Evolutionary conservation across 1,140 invertebrate genomes (phyloP).

Genomic region (Drosophila pallidifrons): DNA sequence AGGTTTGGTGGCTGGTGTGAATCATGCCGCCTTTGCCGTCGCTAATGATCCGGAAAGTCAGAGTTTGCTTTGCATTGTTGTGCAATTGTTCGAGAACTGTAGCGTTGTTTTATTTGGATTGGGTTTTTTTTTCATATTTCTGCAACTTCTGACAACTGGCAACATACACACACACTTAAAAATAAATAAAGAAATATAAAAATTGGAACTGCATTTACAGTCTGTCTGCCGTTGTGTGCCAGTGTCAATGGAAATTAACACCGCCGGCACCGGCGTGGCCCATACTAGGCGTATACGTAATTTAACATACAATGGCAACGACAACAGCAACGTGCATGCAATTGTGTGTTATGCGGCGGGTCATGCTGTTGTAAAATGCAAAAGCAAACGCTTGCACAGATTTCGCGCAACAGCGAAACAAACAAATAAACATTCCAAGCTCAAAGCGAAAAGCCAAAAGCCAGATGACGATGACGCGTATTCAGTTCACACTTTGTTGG

Average conservation of each 20-base stretch:
- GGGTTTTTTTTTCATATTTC: constrained; percentile 53
- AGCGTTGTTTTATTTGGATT: constrained; percentile 28
- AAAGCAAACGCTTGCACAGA: constrained; percentile 58
- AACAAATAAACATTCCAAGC: constrained; percentile 43
- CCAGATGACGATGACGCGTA: constrained; percentile 57
- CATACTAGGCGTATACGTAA: constrained; percentile 74
- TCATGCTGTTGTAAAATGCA: constrained; percentile 59
- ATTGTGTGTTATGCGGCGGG: constrained; percentile 62
- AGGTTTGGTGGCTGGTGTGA: constrained; percentile 53
- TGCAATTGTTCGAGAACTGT: constrained; percentile 67
- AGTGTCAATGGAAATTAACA: constrained; percentile 83
- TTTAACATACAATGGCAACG: constrained; percentile 74
- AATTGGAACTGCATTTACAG: constrained; percentile 31
- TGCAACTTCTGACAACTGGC: constrained; percentile 64
- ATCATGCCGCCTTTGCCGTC: constrained; percentile 59
- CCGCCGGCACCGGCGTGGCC: constrained; percentile 61
- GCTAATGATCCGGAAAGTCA: constrained; percentile 67
- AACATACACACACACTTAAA: constrained; percentile 46
- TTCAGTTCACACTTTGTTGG: constrained; percentile 46
- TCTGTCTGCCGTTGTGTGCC: constrained; percentile 33
- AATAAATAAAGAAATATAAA: constrained; percentile 72
- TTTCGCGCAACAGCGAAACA: constrained; percentile 54
- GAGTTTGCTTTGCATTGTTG: constrained; percentile 57
- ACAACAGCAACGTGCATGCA: constrained; percentile 58
- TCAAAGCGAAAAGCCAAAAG: constrained; percentile 12